phyloP scores from a whole-genome alignment of 1,140 invertebrate genomes.

The Sipha flava region DNA sequence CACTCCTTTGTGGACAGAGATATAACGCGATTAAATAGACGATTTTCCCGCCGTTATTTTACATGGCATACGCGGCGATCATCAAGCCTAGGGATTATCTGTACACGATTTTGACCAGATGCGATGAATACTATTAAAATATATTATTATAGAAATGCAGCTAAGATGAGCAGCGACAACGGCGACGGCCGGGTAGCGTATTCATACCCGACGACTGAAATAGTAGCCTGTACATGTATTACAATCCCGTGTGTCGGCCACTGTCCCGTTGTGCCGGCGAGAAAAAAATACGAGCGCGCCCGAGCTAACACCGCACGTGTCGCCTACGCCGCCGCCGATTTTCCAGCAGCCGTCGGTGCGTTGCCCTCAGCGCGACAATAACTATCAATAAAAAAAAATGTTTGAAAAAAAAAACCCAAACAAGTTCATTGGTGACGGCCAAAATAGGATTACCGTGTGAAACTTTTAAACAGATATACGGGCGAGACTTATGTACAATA shows the following conservation, averaged over 20 bases:
- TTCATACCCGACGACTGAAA: background rate
- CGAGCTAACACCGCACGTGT: background rate
- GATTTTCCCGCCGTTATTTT: too few relatives aligned
- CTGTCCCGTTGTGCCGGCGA: background rate
- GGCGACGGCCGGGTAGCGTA: background rate
- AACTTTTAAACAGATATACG: too few relatives aligned
- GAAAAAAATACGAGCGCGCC: background rate
- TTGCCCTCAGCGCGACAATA: background rate
- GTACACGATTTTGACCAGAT: too few relatives aligned
- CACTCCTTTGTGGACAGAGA: too few relatives aligned
- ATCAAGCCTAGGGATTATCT: too few relatives aligned
- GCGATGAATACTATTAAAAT: too few relatives aligned
- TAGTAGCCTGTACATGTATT: too few relatives aligned
- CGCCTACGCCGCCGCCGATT: background rate
- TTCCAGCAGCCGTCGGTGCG: background rate
- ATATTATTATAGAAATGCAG: too few relatives aligned
- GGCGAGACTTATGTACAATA: too few relatives aligned
- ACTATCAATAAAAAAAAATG: background rate
- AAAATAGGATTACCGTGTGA: background rate
- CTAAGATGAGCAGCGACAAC: too few relatives aligned
- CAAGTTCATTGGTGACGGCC: background rate
- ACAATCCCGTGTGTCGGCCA: background rate
- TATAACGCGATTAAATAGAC: too few relatives aligned
- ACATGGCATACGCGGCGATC: too few relatives aligned
- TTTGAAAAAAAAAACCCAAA: background rate